Evolutionary conservation across 2,888 invertebrate genomes (phyloP), one percentile per base, ranked within the genome.

Genomic region (Unio pictorum): DNA sequence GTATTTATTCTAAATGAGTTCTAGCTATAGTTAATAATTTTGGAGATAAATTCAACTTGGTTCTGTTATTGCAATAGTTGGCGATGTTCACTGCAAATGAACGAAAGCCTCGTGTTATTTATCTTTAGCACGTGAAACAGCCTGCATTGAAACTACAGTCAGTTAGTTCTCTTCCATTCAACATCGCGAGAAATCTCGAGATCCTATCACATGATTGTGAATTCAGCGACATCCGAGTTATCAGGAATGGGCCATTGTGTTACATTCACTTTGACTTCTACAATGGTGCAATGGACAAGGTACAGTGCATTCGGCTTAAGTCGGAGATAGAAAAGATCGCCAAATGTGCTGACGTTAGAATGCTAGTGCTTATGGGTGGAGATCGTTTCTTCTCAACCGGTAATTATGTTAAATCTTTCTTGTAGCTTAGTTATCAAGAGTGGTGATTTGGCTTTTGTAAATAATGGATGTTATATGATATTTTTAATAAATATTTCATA

Each of bases 221-320:
- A 20, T 55, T 68, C 34, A 59, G 68, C 23, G 72, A 75, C 56
- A 59, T 75, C 6, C 18, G 23, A 5, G 60, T 69, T 5, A 28
- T 60, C 1, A 60, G 28, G n/a, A 17, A 59, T 17, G 71, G 67
- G 8, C 62, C 30, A 28, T 56, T 73, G n/a, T 71, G 67, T 18
- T 71, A 67, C 34, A 65, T 75, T 7, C 59, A 71, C 54, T 75
- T 75, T 58, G 73, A 73, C 56, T 75, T 75, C 55, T 75, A 75
- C 55, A 75, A 75, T 62, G 75, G 75, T 3, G 75, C 75, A 5
- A 75, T 75, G 75, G 68, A 66, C 56, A 66, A 30, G 2, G 26
- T 64, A 18, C 75, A 75, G 61, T 72, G 68, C 1, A 55, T 55
- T 8, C 59, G 71, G n/a, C 63, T 75, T 17, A 59, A 64, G 28